A percentile compares a stretch with the other conserved stretches of the same genome.
phyloP scores from a whole-genome alignment of 92 coral and sea anemone genomes.

The Phenganax marumi region DNA sequence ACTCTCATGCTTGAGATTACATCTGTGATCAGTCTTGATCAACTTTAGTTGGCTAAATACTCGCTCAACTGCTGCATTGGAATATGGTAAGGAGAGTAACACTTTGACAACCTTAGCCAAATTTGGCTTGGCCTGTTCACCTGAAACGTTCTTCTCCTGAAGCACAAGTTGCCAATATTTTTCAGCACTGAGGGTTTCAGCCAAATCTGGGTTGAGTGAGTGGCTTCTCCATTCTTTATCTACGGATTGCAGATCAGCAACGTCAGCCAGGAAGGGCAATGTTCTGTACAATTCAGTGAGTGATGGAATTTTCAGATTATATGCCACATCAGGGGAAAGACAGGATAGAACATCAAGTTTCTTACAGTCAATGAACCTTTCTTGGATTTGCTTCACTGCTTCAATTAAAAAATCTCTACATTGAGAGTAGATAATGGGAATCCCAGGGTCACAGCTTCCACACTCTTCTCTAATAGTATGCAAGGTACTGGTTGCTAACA shows the following conservation, averaged over 20 bases:
- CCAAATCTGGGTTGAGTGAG: slow-evolving; percentile 19
- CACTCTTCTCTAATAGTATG: background rate
- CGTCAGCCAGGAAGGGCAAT: slow-evolving; percentile 23
- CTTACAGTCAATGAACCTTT: slow-evolving; percentile 1
- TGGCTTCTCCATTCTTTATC: slow-evolving; percentile 35
- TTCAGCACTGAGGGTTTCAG: slow-evolving; percentile 9
- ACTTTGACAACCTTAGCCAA: background rate
- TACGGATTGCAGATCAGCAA: slow-evolving; percentile 17
- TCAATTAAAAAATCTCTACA: slow-evolving; percentile 14
- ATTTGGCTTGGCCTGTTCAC: slow-evolving; percentile 7
- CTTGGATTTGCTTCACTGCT: slow-evolving; percentile 22
- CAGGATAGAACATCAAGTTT: slow-evolving; percentile 10
- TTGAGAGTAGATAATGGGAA: slow-evolving; percentile 5
- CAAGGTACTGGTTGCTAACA: background rate
- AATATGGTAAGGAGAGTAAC: slow-evolving; percentile 4
- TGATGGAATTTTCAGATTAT: slow-evolving; percentile 13
- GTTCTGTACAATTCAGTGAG: slow-evolving; percentile 6
- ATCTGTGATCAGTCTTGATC: slow-evolving; percentile 34
- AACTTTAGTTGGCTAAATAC: slow-evolving; percentile 26
- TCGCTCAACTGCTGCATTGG: slow-evolving; percentile 27
- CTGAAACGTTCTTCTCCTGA: background rate
- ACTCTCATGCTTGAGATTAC: slow-evolving; percentile 30
- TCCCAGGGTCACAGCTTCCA: slow-evolving; percentile 15
- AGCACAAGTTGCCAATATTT: slow-evolving; percentile 1
- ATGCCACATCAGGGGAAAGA: slow-evolving; percentile 9